Evolutionary conservation across 1,140 invertebrate species (phyloP).

Genomic region (Campodea augens): DNA sequence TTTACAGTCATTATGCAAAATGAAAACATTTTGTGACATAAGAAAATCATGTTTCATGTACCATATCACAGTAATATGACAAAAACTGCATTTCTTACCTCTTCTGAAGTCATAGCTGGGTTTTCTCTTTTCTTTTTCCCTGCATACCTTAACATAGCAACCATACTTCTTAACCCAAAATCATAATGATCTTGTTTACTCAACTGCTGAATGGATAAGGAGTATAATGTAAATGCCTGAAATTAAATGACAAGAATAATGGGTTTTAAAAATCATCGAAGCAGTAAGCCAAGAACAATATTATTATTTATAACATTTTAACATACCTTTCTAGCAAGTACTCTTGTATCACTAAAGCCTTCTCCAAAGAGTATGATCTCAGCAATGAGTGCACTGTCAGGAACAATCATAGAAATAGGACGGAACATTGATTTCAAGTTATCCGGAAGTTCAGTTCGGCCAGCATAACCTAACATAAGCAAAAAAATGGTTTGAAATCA

Average conservation of each 20-base stretch:
- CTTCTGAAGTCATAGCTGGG: conserved; percentile 49
- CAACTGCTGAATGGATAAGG: conserved; percentile 46
- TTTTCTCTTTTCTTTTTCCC: conserved; percentile 52
- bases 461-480: conserved; percentile 43
- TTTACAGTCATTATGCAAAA: too few species aligned
- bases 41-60: too few species aligned
- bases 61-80: too few species aligned
- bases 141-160: conserved; percentile 60
- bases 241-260: conserved; percentile 9
- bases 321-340: conserved; percentile 52
- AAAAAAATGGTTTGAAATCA: not conserved
- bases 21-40: too few species aligned
- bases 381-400: conserved; percentile 70
- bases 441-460: conserved; percentile 71
- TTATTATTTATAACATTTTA: too few species aligned
- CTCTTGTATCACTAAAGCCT: conserved; percentile 58
- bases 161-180: conserved; percentile 66
- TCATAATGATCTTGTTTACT: conserved; percentile 71
- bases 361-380: conserved; percentile 75
- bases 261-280: conserved; percentile 4
- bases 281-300: conserved; percentile 1
- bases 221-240: conserved; percentile 47
- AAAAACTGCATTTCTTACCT: too few species aligned
- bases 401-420: conserved; percentile 88
- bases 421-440: conserved; percentile 84